These are phyloP conservation scores for Rhingia campestris DNA, from an alignment of 2,888 invertebrate species.

Conservation along the genomic window DNA sequence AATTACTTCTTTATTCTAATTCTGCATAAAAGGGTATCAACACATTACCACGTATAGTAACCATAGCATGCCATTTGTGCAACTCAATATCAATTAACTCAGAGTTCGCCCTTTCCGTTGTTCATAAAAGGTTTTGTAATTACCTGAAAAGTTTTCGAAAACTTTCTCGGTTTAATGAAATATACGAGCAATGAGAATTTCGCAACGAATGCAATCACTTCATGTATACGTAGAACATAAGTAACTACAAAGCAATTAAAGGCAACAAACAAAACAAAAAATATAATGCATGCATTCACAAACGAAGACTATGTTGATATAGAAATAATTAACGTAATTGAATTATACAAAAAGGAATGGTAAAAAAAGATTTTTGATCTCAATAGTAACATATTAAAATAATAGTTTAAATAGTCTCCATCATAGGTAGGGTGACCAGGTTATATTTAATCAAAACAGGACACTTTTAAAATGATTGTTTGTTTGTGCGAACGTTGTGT, in stretches of 20 bases:
- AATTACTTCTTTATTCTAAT: not conserved
- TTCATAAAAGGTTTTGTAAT: constrained; percentile 63
- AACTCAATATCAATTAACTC: constrained; percentile 66
- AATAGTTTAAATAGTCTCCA: no score
- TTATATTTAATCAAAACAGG: no score
- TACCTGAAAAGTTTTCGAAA: constrained; percentile 66
- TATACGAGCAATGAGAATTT: constrained; percentile 51
- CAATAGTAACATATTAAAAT: no score
- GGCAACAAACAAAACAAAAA: not conserved
- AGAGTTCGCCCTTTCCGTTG: constrained; percentile 49
- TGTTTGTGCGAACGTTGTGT: no score
- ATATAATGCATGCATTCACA: not conserved
- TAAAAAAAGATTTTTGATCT: no score
- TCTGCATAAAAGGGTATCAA: constrained; percentile 17
- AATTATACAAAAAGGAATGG: no score
- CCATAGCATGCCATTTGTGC: constrained; percentile 45
- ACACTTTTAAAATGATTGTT: no score
- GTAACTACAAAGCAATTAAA: constrained; percentile 9
- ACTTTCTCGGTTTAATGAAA: constrained; percentile 58
- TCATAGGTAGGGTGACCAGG: no score
- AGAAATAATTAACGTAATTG: no score
- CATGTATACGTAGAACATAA: not conserved
- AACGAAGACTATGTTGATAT: no score
- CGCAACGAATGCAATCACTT: constrained; percentile 15
- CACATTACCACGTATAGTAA: constrained; percentile 37